Evolutionary conservation across 2,113 vertebrate species (phyloP).

Genomic region (Mionectes macconnelli): DNA sequence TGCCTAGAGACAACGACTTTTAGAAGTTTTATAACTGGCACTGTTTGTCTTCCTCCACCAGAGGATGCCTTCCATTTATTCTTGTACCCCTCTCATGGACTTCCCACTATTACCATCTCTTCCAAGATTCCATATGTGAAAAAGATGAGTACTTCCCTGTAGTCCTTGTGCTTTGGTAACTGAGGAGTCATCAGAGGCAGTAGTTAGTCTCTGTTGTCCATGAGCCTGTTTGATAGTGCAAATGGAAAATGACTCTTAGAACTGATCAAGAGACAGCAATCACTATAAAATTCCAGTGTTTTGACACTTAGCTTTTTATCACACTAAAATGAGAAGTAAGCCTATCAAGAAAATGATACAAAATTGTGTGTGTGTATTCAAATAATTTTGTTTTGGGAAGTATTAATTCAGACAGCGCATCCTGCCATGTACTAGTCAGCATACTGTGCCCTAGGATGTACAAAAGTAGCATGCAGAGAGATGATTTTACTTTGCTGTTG

Average conservation of each 20-base stretch:
- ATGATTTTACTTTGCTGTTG: not conserved
- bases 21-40: not conserved
- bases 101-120: not conserved
- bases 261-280: not conserved
- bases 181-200: not conserved
- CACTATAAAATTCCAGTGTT: not conserved
- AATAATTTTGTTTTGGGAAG: not conserved
- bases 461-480: not conserved
- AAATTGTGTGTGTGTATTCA: fast-evolving
- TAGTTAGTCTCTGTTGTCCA: not conserved
- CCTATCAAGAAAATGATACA: not conserved
- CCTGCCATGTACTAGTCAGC: not conserved
- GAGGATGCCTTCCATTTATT: not conserved
- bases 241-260: not conserved
- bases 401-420: not conserved
- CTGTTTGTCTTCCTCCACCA: not conserved
- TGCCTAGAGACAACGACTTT: not conserved
- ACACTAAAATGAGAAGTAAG: not conserved
- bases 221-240: not conserved
- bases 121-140: not conserved
- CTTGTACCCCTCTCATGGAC: not conserved
- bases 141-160: not conserved
- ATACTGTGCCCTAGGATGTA: not conserved
- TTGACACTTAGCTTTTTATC: not conserved
- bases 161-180: not conserved